Percentiles rank a stretch among this genome's conserved stretches.
Evolutionary conservation across 2,888 invertebrate species (phyloP).

Genomic region (Amiota mariae): DNA sequence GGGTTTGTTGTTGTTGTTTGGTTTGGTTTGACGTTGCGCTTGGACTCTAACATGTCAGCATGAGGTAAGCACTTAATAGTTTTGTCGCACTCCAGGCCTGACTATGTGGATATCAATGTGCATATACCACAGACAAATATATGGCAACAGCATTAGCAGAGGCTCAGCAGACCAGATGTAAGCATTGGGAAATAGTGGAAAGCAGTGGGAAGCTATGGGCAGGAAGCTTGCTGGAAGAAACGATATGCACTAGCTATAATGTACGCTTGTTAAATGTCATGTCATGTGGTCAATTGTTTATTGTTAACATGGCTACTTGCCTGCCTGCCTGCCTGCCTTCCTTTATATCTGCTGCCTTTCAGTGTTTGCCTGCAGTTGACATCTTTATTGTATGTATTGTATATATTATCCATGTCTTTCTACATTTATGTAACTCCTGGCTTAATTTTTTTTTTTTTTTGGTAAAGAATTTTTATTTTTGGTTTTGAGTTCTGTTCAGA

Average conservation of each 20-base stretch:
- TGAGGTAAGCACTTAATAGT: conserved; percentile 30
- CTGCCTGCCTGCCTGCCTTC: conserved; percentile 12
- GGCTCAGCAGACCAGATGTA: too few relatives aligned
- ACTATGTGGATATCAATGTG: too few relatives aligned
- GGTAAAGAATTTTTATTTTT: background rate
- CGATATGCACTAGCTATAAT: conserved; percentile 21
- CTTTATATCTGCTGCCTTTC: background rate
- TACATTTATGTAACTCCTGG: background rate
- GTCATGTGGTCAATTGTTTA: conserved; percentile 61
- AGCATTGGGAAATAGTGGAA: too few relatives aligned
- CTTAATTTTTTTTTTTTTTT: background rate
- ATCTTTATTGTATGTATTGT: conserved; percentile 24
- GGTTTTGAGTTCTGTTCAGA: background rate
- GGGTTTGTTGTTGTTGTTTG: background rate
- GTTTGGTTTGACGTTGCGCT: background rate
- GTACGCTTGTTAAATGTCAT: conserved; percentile 30
- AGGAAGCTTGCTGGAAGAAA: background rate
- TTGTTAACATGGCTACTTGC: conserved; percentile 52
- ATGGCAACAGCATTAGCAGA: too few relatives aligned
- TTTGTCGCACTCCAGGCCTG: conserved; percentile 23
- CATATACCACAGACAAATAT: too few relatives aligned
- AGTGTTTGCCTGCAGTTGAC: conserved; percentile 22
- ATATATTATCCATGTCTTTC: background rate
- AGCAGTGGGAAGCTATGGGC: too few relatives aligned
- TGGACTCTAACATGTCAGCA: conserved; percentile 17